Conservation (phyloP, 2,113 vertebrate genomes). For the Tursiops truncatus region DNA sequence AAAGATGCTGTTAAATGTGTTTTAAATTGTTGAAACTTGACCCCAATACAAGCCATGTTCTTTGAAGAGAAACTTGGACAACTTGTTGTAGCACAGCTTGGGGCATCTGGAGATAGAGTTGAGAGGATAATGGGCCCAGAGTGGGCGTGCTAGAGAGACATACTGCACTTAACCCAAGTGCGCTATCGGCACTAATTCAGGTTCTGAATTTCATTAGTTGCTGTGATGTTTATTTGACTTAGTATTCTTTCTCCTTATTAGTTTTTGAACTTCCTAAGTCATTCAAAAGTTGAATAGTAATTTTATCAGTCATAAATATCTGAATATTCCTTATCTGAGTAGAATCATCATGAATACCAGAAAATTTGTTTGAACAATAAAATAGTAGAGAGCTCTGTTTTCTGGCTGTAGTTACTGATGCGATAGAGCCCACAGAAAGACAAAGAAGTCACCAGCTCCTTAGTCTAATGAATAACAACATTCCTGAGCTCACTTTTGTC, state of each 20-base stretch:
- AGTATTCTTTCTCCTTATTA: neutral
- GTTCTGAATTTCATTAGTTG: constrained; percentile 38
- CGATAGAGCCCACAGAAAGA: neutral
- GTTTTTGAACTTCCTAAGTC: constrained; percentile 5
- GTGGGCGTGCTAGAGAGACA: neutral
- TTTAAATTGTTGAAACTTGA: constrained; percentile 31
- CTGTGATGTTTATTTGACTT: constrained; percentile 16
- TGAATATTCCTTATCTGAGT: neutral
- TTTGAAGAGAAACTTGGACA: constrained; percentile 35
- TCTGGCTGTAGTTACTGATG: neutral
- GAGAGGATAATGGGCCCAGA: neutral
- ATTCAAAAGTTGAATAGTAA: neutral
- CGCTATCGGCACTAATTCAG: neutral
- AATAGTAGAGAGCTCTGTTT: neutral
- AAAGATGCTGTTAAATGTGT: neutral
- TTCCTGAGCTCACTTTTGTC: neutral
- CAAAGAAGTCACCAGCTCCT: neutral
- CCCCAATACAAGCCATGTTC: neutral
- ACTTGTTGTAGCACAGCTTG: neutral
- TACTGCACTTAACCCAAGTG: neutral
- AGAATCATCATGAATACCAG: neutral
- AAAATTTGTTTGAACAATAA: constrained; percentile 6
- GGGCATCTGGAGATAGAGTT: neutral
- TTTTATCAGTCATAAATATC: neutral
- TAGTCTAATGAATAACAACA: neutral